Evolutionary conservation across 2,888 invertebrate genomes (phyloP).

Genomic region (Chrysolina americana): DNA sequence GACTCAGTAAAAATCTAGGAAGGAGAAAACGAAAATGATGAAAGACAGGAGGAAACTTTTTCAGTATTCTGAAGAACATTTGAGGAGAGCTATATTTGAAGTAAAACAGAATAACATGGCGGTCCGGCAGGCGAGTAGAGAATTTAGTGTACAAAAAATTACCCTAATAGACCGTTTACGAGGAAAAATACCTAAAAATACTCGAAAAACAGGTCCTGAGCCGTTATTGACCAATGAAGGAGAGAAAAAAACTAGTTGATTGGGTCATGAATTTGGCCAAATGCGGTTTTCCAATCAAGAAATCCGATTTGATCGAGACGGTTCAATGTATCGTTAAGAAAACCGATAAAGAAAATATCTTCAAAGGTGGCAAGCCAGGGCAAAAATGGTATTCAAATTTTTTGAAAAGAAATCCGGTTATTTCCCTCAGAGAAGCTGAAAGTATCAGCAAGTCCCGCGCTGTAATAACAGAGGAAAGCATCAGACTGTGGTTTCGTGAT

Average conservation of each 20-base stretch:
- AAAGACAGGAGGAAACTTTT: too few species aligned
- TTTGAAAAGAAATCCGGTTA: too few species aligned
- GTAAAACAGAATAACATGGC: not conserved
- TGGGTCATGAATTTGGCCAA: conserved; percentile 54
- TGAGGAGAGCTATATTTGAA: not conserved
- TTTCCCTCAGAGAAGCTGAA: too few species aligned
- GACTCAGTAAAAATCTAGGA: too few species aligned
- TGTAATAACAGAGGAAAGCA: conserved; percentile 34
- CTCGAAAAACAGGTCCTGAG: not conserved
- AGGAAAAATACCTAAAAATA: not conserved
- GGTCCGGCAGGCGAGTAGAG: not conserved
- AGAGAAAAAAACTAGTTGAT: conserved; percentile 54
- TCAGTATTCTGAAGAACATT: not conserved
- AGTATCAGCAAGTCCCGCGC: too few species aligned
- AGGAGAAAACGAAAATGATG: too few species aligned
- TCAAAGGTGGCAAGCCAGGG: conserved; percentile 44
- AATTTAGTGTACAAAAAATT: not conserved
- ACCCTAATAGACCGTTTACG: not conserved
- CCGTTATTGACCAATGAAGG: conserved; percentile 42
- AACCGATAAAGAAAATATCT: not conserved
- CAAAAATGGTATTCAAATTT: conserved; percentile 37
- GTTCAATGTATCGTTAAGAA: not conserved
- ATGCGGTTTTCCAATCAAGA: conserved; percentile 54
- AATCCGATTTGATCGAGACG: not conserved
- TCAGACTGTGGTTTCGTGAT: conserved; percentile 34